Conservation (phyloP, 2,113 vertebrate genomes). For the Dipodomys ordii region DNA sequence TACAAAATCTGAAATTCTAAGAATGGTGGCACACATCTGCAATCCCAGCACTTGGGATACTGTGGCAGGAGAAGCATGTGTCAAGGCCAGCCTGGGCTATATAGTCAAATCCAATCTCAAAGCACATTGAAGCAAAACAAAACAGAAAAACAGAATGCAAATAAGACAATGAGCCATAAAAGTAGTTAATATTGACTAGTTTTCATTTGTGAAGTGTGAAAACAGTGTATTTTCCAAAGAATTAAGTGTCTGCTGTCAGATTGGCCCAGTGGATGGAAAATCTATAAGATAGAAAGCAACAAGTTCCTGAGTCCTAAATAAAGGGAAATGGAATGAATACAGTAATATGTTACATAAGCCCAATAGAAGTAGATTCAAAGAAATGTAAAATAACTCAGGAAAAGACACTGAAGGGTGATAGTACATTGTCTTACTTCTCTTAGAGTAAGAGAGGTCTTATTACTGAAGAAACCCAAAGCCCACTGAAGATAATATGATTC, state of each 20-base stretch:
- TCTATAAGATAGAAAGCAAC: constrained; percentile 53
- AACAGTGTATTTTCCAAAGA: constrained; percentile 81
- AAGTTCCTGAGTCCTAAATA: constrained; percentile 78
- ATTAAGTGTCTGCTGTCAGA: constrained; percentile 58
- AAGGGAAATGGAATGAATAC: constrained; percentile 71
- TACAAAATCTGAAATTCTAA: constrained; percentile 11
- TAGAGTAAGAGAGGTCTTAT: constrained; percentile 76
- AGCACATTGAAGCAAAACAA: neutral
- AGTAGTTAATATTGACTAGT: neutral
- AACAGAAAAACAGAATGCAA: neutral
- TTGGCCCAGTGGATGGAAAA: constrained; percentile 37
- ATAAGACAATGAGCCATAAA: neutral
- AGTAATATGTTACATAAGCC: constrained; percentile 71
- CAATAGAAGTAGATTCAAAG: constrained; percentile 74
- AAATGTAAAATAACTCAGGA: constrained; percentile 84
- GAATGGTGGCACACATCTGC: neutral
- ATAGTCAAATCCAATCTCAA: too few relatives aligned
- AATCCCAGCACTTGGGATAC: neutral
- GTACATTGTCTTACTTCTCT: constrained; percentile 81
- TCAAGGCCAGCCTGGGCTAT: neutral
- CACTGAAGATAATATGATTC: constrained; percentile 80
- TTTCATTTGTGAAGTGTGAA: constrained; percentile 77
- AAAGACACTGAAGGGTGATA: constrained; percentile 76
- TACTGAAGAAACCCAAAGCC: constrained; percentile 78
- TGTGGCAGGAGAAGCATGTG: neutral